Conservation (phyloP, 2,888 invertebrate species). For the Drosophila prolongata region DNA sequence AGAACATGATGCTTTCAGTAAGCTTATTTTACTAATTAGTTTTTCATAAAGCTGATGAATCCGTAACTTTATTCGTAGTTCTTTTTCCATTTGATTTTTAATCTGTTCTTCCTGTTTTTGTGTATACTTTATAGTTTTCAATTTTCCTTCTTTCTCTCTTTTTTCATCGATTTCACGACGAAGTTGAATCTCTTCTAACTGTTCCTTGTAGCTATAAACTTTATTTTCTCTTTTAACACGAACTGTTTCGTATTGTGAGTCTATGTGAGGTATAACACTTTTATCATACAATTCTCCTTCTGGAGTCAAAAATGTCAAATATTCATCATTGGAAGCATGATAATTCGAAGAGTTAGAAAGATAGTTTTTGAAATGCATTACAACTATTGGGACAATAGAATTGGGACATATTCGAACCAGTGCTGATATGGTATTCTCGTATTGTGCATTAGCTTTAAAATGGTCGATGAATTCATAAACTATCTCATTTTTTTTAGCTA, state of each 20-base stretch:
- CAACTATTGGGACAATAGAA: conserved; percentile 87
- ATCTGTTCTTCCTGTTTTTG: conserved; percentile 97
- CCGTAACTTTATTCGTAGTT: conserved; percentile 90
- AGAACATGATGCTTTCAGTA: conserved; percentile 80
- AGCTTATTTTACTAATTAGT: conserved; percentile 76
- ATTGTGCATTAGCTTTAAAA: conserved; percentile 85
- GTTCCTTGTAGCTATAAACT: conserved; percentile 98
- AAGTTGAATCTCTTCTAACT: conserved; percentile 96
- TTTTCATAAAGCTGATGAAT: conserved; percentile 86
- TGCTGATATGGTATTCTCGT: conserved; percentile 90
- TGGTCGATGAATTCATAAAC: conserved; percentile 88
- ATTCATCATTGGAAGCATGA: conserved; percentile 91
- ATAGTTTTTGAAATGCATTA: conserved; percentile 87
- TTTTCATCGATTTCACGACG: conserved; percentile 97
- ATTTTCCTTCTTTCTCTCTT: conserved; percentile 91
- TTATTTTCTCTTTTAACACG: conserved; percentile 97
- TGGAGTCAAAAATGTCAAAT: conserved; percentile 92
- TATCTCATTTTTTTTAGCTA: conserved; percentile 86
- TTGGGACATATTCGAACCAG: conserved; percentile 88
- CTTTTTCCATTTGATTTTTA: conserved; percentile 93
- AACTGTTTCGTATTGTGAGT: conserved; percentile 81
- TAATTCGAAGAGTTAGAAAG: conserved; percentile 88
- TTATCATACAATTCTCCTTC: conserved; percentile 97
- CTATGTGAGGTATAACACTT: conserved; percentile 87
- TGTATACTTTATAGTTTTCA: conserved; percentile 89